phyloP scores from a whole-genome alignment of 2,113 vertebrate species.

The Mustelus asterias region DNA sequence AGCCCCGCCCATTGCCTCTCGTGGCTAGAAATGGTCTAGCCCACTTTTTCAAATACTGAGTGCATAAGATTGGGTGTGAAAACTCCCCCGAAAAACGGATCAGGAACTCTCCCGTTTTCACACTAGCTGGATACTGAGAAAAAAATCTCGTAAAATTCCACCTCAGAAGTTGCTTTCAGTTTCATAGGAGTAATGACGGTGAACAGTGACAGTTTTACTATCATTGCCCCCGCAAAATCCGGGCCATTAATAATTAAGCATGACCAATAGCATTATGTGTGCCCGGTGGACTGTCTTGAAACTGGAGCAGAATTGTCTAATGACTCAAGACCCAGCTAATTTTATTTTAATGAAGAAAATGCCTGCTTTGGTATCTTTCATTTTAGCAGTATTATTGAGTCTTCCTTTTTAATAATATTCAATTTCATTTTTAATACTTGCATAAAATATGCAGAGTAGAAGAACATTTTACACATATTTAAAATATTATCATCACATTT shows the following conservation, averaged over 20 bases:
- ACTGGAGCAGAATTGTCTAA: slow-evolving; percentile 21
- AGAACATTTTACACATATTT: slow-evolving; percentile 28
- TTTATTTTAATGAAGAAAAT: slow-evolving; percentile 36
- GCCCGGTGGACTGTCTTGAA: slow-evolving; percentile 22
- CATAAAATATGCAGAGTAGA: slow-evolving; percentile 15
- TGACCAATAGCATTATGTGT: slow-evolving; percentile 33
- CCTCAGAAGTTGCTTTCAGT: background rate
- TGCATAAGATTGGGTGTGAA: no score
- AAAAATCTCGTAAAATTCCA: no score
- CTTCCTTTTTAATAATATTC: slow-evolving; percentile 33
- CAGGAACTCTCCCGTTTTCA: no score
- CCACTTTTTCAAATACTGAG: no score
- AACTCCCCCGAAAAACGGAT: no score
- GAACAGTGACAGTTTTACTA: background rate
- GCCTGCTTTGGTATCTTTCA: slow-evolving; percentile 28
- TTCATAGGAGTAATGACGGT: background rate
- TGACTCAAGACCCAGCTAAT: slow-evolving; percentile 26
- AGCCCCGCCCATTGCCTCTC: no score
- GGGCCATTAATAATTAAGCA: slow-evolving; percentile 26
- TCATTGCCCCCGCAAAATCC: background rate
- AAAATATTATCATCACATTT: slow-evolving; percentile 26
- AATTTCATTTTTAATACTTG: slow-evolving; percentile 34
- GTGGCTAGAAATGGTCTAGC: no score
- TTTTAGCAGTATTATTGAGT: slow-evolving; percentile 28
- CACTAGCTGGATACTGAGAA: no score